Conservation (phyloP, 1,140 invertebrate genomes). For the Chionoecetes opilio region DNA sequence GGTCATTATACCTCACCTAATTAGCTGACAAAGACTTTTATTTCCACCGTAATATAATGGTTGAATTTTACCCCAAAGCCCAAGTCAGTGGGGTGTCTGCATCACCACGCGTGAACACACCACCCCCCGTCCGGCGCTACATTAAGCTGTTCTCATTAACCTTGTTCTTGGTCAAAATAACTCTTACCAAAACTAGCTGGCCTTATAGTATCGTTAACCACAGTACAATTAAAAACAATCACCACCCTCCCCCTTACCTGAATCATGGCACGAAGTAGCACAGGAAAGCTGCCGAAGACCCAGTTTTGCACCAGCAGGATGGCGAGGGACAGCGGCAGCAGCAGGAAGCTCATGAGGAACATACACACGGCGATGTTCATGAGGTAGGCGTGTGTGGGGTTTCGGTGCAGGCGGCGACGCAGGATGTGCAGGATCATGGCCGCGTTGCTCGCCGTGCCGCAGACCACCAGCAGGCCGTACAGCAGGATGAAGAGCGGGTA, state of each 20-base stretch:
- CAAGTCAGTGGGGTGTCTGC: too few relatives aligned
- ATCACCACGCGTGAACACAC: too few relatives aligned
- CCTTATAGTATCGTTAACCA: too few relatives aligned
- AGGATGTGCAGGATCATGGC: conserved; percentile 72
- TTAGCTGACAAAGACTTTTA: too few relatives aligned
- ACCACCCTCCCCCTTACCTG: conserved; percentile 54
- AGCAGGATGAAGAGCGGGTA: conserved; percentile 66
- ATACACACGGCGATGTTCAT: conserved; percentile 68
- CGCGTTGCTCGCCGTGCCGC: conserved; percentile 50
- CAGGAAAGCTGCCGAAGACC: conserved; percentile 71
- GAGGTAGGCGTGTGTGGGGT: conserved; percentile 61
- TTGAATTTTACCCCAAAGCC: too few relatives aligned
- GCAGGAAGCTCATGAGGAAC: conserved; percentile 59
- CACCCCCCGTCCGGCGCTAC: too few relatives aligned
- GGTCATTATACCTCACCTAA: too few relatives aligned
- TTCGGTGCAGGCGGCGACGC: conserved; percentile 65
- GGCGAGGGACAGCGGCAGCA: conserved; percentile 69
- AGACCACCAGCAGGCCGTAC: conserved; percentile 58
- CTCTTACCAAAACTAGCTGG: too few relatives aligned
- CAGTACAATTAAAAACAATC: background rate
- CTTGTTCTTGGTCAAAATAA: too few relatives aligned
- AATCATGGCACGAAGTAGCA: conserved; percentile 74
- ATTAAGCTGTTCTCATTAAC: too few relatives aligned
- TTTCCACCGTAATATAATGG: too few relatives aligned
- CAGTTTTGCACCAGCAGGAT: conserved; percentile 72